These are phyloP conservation scores for Littorina saxatilis DNA, from an alignment of 1,140 invertebrate species.

Conservation along the genomic window DNA sequence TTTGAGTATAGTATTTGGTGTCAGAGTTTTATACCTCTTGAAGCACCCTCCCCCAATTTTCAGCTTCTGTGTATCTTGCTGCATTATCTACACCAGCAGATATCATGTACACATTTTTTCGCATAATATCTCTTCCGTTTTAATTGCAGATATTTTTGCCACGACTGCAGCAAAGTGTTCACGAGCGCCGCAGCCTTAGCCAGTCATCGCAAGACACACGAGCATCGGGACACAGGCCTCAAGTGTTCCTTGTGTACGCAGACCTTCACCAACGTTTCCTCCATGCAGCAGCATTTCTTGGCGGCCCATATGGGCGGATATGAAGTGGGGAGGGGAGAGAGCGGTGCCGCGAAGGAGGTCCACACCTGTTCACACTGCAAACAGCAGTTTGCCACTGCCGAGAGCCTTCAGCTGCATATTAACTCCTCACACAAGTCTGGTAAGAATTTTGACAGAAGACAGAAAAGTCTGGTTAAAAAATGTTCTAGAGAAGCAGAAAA, in stretches of 20 bases:
- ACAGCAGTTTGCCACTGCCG: constrained; percentile 70
- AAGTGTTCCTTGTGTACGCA: constrained; percentile 71
- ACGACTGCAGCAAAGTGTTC: constrained; percentile 65
- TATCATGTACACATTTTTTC: no score
- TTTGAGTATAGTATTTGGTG: no score
- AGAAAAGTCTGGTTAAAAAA: no score
- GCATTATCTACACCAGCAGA: no score
- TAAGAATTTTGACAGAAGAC: constrained; percentile 47
- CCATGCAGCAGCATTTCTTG: constrained; percentile 73
- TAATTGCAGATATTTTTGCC: constrained; percentile 80
- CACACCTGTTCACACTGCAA: constrained; percentile 72
- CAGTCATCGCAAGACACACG: constrained; percentile 64
- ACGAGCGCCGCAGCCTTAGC: constrained; percentile 56
- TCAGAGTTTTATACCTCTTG: no score
- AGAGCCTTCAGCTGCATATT: constrained; percentile 73
- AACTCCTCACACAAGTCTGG: constrained; percentile 68
- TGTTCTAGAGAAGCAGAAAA: no score
- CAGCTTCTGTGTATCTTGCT: no score
- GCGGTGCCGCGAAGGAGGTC: constrained; percentile 40
- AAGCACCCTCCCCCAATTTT: no score
- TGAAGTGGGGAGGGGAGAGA: constrained; percentile 21
- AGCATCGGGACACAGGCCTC: constrained; percentile 50
- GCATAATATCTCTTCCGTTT: no score
- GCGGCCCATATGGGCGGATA: constrained; percentile 57
- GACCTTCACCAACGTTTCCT: constrained; percentile 52